Conservation (phyloP, 2,888 invertebrate species). For the Minunthozetes semirufus region DNA sequence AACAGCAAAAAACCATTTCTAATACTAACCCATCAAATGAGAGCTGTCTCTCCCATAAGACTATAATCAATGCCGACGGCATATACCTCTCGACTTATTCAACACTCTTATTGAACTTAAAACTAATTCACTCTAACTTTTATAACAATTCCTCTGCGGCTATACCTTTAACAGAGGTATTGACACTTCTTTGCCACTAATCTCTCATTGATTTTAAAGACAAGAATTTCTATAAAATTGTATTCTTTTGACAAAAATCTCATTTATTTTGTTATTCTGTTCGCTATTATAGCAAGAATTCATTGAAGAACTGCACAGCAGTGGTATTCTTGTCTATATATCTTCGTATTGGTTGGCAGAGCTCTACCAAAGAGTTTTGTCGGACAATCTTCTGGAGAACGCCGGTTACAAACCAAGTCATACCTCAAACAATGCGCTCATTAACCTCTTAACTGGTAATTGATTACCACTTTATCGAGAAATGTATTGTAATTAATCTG, state of each 20-base stretch:
- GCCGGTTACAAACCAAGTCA: constrained; percentile 56
- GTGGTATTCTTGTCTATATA: constrained; percentile 83
- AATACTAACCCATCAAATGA: constrained; percentile 21
- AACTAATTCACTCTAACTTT: constrained; percentile 67
- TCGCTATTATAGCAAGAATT: constrained; percentile 64
- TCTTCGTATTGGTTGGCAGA: constrained; percentile 90
- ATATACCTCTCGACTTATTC: constrained; percentile 85
- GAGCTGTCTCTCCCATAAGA: constrained; percentile 34
- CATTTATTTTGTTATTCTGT: not conserved
- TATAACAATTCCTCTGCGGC: constrained; percentile 55
- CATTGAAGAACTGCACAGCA: constrained; percentile 82
- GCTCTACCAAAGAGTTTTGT: constrained; percentile 76
- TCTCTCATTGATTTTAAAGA: not conserved
- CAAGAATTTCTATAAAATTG: no score
- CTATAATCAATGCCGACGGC: constrained; percentile 86
- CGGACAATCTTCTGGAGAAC: constrained; percentile 62
- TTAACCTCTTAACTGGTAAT: constrained; percentile 66
- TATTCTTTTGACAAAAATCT: not conserved
- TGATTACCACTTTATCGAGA: not conserved
- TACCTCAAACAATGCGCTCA: constrained; percentile 57
- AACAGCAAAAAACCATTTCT: constrained; percentile 36
- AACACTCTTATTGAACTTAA: constrained; percentile 70
- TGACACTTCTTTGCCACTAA: constrained; percentile 2
- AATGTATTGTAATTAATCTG: not conserved
- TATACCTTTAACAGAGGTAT: constrained; percentile 54